Conservation (phyloP, 1,140 invertebrate genomes). For the Eciton burchellii region DNA sequence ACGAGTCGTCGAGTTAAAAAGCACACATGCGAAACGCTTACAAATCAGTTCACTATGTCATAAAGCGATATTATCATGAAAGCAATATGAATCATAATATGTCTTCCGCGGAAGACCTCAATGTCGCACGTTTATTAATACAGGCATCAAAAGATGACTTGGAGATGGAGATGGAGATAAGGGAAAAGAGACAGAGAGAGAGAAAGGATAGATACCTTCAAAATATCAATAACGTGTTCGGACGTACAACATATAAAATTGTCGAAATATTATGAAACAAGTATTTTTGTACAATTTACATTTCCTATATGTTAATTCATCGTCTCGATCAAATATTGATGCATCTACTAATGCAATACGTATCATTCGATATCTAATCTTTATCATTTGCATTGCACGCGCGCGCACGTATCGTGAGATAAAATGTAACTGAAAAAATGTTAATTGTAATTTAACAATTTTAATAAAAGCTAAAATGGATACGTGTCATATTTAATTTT, state of each 20-base stretch:
- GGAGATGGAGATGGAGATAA: background rate
- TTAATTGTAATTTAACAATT: conserved; percentile 52
- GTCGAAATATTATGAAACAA: background rate
- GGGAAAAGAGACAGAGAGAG: background rate
- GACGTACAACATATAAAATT: conserved; percentile 15
- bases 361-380: conserved; percentile 1
- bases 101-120: conserved; percentile 24
- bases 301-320: conserved; percentile 16
- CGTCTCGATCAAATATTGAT: background rate
- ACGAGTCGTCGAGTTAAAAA: background rate
- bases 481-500: background rate
- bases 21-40: background rate
- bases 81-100: conserved; percentile 11
- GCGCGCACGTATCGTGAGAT: background rate
- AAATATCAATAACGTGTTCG: conserved; percentile 6
- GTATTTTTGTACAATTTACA: conserved; percentile 8
- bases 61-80: background rate
- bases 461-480: conserved; percentile 5
- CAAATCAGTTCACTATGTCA: background rate
- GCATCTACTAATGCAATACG: background rate
- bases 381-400: conserved; percentile 2
- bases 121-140: conserved; percentile 41
- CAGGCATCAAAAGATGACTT: background rate
- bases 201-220: background rate
- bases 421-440: too few relatives aligned